phyloP scores from a whole-genome alignment of 2,113 vertebrate species.

The Pachypanchax playfairii region DNA sequence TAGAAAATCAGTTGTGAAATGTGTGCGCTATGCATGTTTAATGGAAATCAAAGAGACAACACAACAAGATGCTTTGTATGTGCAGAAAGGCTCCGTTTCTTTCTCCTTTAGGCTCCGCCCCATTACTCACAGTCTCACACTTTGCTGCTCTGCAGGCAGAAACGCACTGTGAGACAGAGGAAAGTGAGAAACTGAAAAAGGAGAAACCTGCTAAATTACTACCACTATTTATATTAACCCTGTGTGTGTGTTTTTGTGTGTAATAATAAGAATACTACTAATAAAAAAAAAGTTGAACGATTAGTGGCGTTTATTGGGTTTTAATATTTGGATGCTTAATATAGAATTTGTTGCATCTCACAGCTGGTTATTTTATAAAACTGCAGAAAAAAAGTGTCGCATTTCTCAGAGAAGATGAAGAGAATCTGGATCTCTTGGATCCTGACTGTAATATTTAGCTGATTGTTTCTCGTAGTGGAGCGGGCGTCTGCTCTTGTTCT shows the following conservation, averaged over 20 bases:
- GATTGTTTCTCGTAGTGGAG: neutral
- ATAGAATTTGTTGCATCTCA: too few species aligned
- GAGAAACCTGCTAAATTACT: slow-evolving; percentile 3
- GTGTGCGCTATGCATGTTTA: neutral
- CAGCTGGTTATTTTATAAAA: too few species aligned
- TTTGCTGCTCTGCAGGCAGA: slow-evolving; percentile 28
- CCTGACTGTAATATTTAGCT: neutral
- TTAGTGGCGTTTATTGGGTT: too few species aligned
- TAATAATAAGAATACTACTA: neutral
- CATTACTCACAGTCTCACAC: slow-evolving; percentile 49
- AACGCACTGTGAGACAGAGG: slow-evolving; percentile 20
- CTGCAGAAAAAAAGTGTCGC: too few species aligned
- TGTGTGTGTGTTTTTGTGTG: neutral
- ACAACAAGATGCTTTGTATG: neutral
- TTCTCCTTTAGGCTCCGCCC: slow-evolving; percentile 27
- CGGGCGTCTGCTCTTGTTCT: neutral
- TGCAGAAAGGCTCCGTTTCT: neutral
- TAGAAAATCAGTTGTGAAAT: neutral
- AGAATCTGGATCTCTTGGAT: neutral
- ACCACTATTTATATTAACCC: neutral
- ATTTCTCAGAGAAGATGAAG: neutral
- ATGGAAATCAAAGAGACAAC: slow-evolving; percentile 7
- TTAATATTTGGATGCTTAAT: too few species aligned
- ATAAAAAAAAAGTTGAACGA: too few species aligned
- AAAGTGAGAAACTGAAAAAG: slow-evolving; percentile 30